These are phyloP conservation scores for Gambusia affinis DNA, from an alignment of 2,113 vertebrate genomes.

Conservation along the genomic window DNA sequence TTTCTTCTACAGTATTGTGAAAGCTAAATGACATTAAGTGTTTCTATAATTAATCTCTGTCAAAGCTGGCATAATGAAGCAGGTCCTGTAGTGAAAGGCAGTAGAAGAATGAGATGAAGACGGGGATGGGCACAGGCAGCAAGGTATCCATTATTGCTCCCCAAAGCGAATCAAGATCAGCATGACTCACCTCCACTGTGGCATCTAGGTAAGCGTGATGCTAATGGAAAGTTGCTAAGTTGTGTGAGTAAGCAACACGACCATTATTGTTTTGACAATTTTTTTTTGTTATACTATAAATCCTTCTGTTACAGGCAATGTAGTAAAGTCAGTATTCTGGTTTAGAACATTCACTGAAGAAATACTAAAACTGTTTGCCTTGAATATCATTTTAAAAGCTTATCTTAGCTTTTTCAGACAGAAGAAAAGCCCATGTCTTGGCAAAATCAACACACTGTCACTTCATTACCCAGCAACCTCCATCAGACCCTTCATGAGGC, in stretches of 20 bases:
- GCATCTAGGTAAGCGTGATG: neutral
- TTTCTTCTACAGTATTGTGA: neutral
- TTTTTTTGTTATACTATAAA: neutral
- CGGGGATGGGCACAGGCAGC: neutral
- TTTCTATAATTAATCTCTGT: constrained; percentile 61
- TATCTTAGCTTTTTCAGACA: neutral
- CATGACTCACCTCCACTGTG: neutral
- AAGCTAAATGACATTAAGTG: constrained; percentile 38
- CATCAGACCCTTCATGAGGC: constrained; percentile 1
- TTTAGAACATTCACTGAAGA: neutral
- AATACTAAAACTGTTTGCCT: neutral
- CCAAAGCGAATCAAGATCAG: constrained; percentile 18
- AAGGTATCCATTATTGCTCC: constrained; percentile 39
- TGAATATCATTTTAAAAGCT: neutral
- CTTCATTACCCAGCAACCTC: constrained; percentile 13
- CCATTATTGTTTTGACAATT: neutral
- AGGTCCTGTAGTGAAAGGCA: constrained; percentile 21
- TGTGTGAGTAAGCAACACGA: neutral
- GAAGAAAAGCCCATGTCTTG: neutral
- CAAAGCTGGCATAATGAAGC: constrained; percentile 55
- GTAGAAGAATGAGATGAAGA: constrained; percentile 7
- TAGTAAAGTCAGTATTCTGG: neutral
- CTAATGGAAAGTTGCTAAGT: neutral
- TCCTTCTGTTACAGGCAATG: neutral
- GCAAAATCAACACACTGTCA: neutral